Conservation (phyloP, 2,797 vertebrate species). For the Urocyon cinereoargenteus region DNA sequence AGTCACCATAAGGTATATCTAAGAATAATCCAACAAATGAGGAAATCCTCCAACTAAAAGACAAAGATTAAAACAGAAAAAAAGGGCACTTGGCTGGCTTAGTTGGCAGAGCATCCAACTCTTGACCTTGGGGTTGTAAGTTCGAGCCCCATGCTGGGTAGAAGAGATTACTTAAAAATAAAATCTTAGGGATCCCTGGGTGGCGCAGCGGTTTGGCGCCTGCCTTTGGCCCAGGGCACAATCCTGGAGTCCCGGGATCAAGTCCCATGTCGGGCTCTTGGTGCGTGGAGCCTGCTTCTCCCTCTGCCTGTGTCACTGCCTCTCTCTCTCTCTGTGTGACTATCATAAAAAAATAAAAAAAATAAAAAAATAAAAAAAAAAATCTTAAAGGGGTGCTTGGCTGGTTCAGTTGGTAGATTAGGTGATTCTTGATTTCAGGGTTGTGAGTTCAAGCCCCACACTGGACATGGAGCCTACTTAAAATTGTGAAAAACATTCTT, state of each 20-base stretch:
- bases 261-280: no score
- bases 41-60: constrained; percentile 22
- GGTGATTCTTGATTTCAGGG: neutral
- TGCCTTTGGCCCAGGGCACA: no score
- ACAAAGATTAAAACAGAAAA: neutral
- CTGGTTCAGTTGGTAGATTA: neutral
- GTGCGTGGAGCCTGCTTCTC: no score
- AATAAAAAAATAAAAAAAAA: no score
- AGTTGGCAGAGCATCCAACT: neutral
- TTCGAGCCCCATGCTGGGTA: neutral
- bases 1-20: neutral
- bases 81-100: neutral
- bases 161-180: neutral
- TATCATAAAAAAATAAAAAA: no score
- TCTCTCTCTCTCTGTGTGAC: no score
- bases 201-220: no score
- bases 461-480: neutral
- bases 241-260: no score
- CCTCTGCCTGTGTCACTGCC: no score
- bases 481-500: neutral
- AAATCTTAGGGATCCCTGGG: no score
- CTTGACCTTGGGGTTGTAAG: neutral
- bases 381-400: neutral
- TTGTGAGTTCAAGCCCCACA: neutral
- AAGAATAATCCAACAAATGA: constrained; percentile 36